Evolutionary conservation across 2,888 invertebrate genomes (phyloP).

Genomic region (Myopa tessellatipennis): DNA sequence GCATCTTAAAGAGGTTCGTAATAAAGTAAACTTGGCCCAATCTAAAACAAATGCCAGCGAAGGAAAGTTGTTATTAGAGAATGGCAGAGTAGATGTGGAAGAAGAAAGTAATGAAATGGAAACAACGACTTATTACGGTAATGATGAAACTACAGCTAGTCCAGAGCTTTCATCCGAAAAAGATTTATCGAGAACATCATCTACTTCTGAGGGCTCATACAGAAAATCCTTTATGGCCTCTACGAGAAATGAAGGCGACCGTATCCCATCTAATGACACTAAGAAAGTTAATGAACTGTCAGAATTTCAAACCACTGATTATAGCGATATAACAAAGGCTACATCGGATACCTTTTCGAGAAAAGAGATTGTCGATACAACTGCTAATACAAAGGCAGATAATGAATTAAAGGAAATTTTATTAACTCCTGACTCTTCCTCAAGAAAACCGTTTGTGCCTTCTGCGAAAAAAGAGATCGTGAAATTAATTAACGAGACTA

Average conservation of each 20-base stretch:
- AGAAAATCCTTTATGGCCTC: neutral
- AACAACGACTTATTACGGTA: neutral
- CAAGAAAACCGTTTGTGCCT: neutral
- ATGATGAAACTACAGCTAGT: neutral
- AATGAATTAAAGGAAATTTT: slow-evolving; percentile 25
- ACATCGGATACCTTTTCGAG: neutral
- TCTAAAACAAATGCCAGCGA: slow-evolving; percentile 43
- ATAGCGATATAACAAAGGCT: slow-evolving; percentile 23
- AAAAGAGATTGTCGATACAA: neutral
- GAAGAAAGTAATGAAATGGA: slow-evolving; percentile 14
- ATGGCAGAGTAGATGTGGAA: slow-evolving; percentile 10
- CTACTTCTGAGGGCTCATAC: no score
- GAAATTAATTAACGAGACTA: no score
- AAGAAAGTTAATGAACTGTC: neutral
- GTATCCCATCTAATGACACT: neutral
- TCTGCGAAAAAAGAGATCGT: neutral
- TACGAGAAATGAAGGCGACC: neutral
- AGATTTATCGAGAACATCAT: neutral
- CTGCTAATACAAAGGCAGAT: slow-evolving; percentile 7
- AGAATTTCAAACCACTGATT: neutral
- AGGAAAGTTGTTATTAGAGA: slow-evolving; percentile 55
- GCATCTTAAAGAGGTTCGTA: slow-evolving; percentile 52
- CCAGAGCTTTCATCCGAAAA: neutral
- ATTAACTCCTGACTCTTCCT: slow-evolving; percentile 5
- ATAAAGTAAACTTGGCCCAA: slow-evolving; percentile 54